These are phyloP conservation scores for Pachyseris speciosa DNA, from an alignment of 64 coral and sea anemone species.

Conservation along the genomic window DNA sequence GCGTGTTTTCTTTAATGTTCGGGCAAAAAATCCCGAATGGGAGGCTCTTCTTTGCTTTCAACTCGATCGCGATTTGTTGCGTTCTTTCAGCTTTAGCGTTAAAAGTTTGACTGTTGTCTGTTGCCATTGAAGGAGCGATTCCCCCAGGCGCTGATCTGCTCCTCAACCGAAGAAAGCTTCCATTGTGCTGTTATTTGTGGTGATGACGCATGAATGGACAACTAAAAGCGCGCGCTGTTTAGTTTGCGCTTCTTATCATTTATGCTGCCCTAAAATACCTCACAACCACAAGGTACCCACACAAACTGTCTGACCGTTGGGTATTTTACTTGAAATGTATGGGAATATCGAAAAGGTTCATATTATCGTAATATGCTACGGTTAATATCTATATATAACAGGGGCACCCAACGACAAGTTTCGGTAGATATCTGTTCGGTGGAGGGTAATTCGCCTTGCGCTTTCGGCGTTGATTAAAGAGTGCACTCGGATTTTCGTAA, in stretches of 20 bases:
- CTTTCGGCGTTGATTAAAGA: too few relatives aligned
- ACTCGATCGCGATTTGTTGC: not conserved
- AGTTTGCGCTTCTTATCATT: not conserved
- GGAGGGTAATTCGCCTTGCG: too few relatives aligned
- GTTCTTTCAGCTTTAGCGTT: not conserved
- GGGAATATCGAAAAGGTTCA: too few relatives aligned
- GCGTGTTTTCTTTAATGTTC: not conserved
- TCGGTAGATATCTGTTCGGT: too few relatives aligned
- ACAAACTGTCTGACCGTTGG: too few relatives aligned
- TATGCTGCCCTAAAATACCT: too few relatives aligned
- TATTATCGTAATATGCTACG: too few relatives aligned
- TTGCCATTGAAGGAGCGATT: not conserved
- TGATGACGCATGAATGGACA: constrained; percentile 2
- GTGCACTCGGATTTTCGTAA: too few relatives aligned
- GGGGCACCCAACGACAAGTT: too few relatives aligned
- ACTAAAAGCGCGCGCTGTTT: not conserved
- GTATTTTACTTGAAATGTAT: too few relatives aligned
- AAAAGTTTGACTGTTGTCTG: not conserved
- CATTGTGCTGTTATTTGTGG: not conserved
- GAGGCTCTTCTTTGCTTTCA: not conserved
- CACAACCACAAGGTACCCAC: too few relatives aligned
- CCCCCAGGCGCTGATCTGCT: not conserved
- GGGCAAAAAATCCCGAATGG: not conserved
- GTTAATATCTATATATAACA: too few relatives aligned
- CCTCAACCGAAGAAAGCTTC: not conserved